Conservation (phyloP, 2,888 invertebrate species). For the Heliconius hortense region DNA sequence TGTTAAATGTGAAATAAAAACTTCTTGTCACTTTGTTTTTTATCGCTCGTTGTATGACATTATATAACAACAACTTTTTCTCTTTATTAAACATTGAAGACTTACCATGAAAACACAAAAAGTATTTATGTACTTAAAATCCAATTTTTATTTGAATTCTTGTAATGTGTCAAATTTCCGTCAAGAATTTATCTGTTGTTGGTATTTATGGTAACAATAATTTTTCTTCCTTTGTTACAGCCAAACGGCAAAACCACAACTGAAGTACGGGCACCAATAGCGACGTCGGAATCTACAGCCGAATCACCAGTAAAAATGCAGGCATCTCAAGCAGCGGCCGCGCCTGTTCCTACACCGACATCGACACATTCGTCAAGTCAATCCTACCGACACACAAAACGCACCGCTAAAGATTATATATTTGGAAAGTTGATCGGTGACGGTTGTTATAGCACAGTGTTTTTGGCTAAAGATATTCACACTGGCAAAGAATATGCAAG, state of each 20-base stretch:
- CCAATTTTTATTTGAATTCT: background rate
- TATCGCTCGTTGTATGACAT: slow-evolving; percentile 6
- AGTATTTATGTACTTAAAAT: background rate
- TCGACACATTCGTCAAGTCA: slow-evolving; percentile 73
- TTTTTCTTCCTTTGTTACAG: slow-evolving; percentile 62
- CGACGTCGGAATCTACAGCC: slow-evolving; percentile 76
- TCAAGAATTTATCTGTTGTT: background rate
- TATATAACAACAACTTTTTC: slow-evolving; percentile 6
- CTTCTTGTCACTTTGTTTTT: slow-evolving; percentile 11
- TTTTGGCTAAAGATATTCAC: slow-evolving; percentile 95
- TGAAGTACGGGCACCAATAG: slow-evolving; percentile 79
- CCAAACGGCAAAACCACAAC: slow-evolving; percentile 67
- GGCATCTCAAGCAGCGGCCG: slow-evolving; percentile 72
- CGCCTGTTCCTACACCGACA: slow-evolving; percentile 66
- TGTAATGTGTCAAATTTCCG: background rate
- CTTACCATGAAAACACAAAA: background rate
- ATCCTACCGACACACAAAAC: slow-evolving; percentile 80
- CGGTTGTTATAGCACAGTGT: slow-evolving; percentile 98
- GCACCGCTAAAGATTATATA: slow-evolving; percentile 93
- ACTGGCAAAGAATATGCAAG: slow-evolving; percentile 96
- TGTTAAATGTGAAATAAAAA: slow-evolving; percentile 1
- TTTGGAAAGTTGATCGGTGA: slow-evolving; percentile 98
- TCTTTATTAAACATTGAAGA: background rate
- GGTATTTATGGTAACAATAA: background rate
- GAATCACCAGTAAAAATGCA: slow-evolving; percentile 79